phyloP scores from a whole-genome alignment of 2,888 invertebrate species.

The Lottia gigantea region DNA sequence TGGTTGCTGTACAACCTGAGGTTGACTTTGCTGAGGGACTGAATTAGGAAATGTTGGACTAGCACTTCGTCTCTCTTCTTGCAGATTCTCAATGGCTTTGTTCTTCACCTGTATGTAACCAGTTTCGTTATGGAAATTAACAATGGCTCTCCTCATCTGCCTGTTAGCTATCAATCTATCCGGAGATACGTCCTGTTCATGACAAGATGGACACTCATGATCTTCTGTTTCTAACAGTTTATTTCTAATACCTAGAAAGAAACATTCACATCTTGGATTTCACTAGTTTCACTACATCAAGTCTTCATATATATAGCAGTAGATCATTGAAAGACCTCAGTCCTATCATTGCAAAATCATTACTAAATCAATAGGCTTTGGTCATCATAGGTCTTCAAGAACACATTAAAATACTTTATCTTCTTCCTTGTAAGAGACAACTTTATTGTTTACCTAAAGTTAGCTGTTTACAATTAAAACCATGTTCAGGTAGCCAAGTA shows the following conservation, averaged over 20 bases:
- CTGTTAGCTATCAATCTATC: conserved; percentile 90
- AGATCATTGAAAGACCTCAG: too few relatives aligned
- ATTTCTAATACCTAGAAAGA: conserved; percentile 82
- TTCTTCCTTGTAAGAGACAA: neutral
- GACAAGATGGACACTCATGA: conserved; percentile 94
- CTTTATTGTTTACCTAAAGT: too few relatives aligned
- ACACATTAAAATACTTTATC: too few relatives aligned
- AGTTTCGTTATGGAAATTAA: conserved; percentile 90
- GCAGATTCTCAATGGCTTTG: conserved; percentile 10
- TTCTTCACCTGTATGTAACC: conserved; percentile 76
- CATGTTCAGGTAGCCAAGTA: too few relatives aligned
- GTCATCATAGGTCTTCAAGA: too few relatives aligned
- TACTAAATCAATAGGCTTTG: too few relatives aligned
- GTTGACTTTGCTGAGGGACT: conserved; percentile 3
- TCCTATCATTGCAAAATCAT: too few relatives aligned
- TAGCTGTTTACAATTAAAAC: too few relatives aligned
- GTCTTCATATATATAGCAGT: too few relatives aligned
- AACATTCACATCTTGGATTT: neutral
- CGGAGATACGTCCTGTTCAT: conserved; percentile 91
- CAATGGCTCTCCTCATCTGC: conserved; percentile 88
- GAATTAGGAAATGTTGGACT: neutral
- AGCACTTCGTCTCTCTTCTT: conserved; percentile 20
- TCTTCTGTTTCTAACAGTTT: conserved; percentile 91
- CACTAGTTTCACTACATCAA: too few relatives aligned
- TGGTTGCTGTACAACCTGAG: conserved; percentile 1